Percentiles rank a stretch among this genome's conserved stretches.
These are phyloP conservation scores for Pachydiplax longipennis DNA, from an alignment of 2,888 invertebrate genomes.

Conservation along the genomic window DNA sequence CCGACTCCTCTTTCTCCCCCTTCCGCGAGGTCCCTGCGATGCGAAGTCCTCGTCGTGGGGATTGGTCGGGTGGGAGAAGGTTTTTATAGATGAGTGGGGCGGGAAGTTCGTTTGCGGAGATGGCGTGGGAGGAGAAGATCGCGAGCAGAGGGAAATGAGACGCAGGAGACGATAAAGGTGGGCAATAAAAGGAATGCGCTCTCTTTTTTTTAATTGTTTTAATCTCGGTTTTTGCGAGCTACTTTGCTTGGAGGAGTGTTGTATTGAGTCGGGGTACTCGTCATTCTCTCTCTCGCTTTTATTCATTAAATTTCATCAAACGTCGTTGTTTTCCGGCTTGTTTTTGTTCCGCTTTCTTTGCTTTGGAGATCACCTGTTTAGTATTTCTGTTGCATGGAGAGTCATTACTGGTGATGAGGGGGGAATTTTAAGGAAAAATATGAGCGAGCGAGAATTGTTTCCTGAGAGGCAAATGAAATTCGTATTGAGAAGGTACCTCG, in stretches of 20 bases:
- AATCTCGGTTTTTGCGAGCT: neutral
- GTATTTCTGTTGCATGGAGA: too few species aligned
- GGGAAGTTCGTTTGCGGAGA: constrained; percentile 34
- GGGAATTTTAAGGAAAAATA: too few species aligned
- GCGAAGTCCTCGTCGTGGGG: constrained; percentile 10
- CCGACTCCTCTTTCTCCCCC: neutral
- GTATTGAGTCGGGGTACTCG: neutral
- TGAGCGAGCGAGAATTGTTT: too few species aligned
- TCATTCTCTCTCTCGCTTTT: neutral
- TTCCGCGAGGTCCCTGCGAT: neutral
- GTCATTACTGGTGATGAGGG: too few species aligned
- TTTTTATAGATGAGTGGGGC: neutral
- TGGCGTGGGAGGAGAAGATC: neutral
- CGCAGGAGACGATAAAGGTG: neutral
- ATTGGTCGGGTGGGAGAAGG: constrained; percentile 28
- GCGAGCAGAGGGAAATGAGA: neutral
- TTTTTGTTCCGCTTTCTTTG: neutral
- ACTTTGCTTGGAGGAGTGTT: neutral
- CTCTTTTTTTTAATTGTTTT: neutral
- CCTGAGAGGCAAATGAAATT: too few species aligned
- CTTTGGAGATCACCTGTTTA: too few species aligned
- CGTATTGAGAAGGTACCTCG: too few species aligned
- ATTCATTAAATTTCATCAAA: neutral
- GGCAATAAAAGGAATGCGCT: neutral
- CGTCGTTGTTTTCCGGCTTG: neutral